phyloP scores from a whole-genome alignment of 2,888 invertebrate genomes.

The Calameuta idolon region DNA sequence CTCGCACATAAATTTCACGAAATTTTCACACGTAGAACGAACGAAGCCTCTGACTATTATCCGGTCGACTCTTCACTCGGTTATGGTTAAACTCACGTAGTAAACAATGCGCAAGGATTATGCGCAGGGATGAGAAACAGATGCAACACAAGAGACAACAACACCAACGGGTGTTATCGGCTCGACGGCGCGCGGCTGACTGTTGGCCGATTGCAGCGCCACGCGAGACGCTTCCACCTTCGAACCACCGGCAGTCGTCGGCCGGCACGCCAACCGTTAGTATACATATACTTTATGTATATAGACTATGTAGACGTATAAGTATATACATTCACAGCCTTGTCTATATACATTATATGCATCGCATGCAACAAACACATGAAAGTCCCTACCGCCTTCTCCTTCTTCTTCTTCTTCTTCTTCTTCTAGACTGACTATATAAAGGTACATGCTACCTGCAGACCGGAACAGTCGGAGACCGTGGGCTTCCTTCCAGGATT shows the following conservation, averaged over 20 bases:
- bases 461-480: background rate
- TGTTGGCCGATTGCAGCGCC: constrained; percentile 56
- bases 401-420: background rate
- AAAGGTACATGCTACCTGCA: background rate
- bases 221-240: constrained; percentile 26
- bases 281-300: background rate
- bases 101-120: constrained; percentile 5
- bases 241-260: constrained; percentile 4
- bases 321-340: background rate
- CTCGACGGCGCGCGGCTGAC: constrained; percentile 54
- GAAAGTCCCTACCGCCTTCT: background rate
- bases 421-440: background rate
- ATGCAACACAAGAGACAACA: constrained; percentile 1
- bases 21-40: background rate
- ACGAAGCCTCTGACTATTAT: background rate
- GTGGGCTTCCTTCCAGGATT: background rate
- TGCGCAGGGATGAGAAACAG: background rate
- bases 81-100: background rate
- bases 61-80: background rate
- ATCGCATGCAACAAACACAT: background rate
- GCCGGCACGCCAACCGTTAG: background rate
- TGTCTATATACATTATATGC: background rate
- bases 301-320: background rate
- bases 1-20: background rate
- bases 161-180: constrained; percentile 34